These are phyloP conservation scores for Cricetomys ansorgei DNA, from an alignment of 2,113 vertebrate species.

Conservation along the genomic window DNA sequence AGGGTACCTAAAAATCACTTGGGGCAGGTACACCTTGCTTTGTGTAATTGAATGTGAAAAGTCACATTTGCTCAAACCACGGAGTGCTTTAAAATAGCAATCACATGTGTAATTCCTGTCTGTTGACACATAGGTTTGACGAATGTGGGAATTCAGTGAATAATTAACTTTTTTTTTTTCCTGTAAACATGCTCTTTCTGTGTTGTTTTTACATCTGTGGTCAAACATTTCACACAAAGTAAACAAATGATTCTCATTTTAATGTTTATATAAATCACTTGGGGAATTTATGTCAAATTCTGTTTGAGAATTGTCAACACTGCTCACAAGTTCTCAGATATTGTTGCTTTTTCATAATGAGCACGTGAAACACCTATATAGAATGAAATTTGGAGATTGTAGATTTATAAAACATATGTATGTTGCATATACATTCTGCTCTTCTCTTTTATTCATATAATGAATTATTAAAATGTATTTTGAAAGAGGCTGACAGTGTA, in stretches of 20 bases:
- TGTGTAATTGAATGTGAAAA: neutral
- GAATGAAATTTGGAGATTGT: neutral
- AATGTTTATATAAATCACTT: neutral
- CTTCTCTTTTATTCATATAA: neutral
- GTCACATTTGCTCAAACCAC: neutral
- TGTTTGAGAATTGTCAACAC: neutral
- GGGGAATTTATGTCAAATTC: constrained; percentile 1
- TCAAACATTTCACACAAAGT: neutral
- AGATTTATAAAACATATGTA: neutral
- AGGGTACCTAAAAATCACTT: neutral
- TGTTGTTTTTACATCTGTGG: neutral
- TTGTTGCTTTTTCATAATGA: neutral
- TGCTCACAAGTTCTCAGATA: neutral
- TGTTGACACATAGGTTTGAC: neutral
- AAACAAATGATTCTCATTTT: neutral
- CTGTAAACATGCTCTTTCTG: neutral
- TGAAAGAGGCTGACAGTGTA: neutral
- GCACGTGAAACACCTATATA: neutral
- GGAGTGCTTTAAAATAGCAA: neutral
- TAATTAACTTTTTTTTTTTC: neutral
- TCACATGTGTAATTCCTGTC: neutral
- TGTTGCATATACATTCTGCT: neutral
- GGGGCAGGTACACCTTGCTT: neutral
- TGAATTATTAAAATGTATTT: neutral
- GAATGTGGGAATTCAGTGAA: neutral